Conservation (phyloP, 2,797 vertebrate species). For the Scolopax bukidnonensis region DNA sequence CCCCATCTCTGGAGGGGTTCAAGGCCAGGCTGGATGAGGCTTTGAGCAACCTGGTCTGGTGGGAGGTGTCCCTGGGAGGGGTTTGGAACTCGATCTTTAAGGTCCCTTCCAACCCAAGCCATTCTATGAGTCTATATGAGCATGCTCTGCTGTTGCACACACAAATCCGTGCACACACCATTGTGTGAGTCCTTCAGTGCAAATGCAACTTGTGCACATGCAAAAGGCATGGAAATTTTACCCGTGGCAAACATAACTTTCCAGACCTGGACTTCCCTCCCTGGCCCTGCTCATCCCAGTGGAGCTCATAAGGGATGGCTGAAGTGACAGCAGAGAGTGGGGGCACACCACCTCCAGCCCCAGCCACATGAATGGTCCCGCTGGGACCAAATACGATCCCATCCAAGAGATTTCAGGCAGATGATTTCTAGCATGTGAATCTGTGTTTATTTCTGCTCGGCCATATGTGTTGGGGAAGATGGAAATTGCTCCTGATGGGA, state of each 20-base stretch:
- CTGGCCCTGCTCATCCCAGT: background rate
- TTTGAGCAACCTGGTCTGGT: background rate
- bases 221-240: background rate
- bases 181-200: background rate
- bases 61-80: background rate
- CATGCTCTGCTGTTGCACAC: background rate
- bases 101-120: background rate
- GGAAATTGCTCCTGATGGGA: background rate
- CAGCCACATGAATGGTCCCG: background rate
- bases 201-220: accelerated
- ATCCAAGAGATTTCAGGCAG: background rate
- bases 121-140: background rate
- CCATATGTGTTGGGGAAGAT: background rate
- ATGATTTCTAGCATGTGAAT: background rate
- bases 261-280: background rate
- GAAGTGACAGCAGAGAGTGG: background rate
- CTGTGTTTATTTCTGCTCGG: background rate
- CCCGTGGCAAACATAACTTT: background rate
- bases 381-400: accelerated
- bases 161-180: accelerated
- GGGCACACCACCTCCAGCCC: accelerated
- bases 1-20: too few relatives aligned
- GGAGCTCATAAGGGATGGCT: background rate
- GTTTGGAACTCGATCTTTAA: background rate
- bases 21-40: background rate